These are phyloP conservation scores for Uropetala carovei DNA, from an alignment of 2,888 invertebrate species.

Conservation along the genomic window DNA sequence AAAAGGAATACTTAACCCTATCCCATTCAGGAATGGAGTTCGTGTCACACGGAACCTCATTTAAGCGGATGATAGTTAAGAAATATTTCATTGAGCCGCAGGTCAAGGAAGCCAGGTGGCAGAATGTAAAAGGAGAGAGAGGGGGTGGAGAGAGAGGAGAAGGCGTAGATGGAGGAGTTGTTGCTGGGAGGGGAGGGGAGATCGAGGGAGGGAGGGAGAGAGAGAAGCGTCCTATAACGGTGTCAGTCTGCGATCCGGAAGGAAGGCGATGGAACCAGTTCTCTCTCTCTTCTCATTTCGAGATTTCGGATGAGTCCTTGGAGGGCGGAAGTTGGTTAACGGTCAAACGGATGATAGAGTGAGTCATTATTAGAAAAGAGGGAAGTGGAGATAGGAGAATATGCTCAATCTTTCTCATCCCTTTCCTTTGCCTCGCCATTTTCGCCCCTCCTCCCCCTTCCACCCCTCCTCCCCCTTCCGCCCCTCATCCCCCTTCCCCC, in stretches of 20 bases:
- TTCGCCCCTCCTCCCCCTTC: not conserved
- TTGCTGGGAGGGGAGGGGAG: not conserved
- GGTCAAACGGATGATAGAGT: conserved; percentile 48
- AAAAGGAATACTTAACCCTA: no score
- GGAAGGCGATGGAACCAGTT: conserved; percentile 59
- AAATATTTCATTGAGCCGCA: conserved; percentile 6
- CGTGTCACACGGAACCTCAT: no score
- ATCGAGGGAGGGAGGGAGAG: not conserved
- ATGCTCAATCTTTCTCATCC: not conserved
- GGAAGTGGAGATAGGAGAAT: not conserved
- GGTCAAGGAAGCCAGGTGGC: not conserved
- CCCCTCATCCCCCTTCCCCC: not conserved
- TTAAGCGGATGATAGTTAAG: not conserved
- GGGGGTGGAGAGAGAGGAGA: not conserved
- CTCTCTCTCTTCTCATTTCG: not conserved
- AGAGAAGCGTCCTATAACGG: not conserved
- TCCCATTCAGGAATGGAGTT: no score
- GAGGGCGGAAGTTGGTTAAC: conserved; percentile 57
- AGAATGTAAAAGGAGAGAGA: not conserved
- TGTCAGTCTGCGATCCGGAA: conserved; percentile 36
- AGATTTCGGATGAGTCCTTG: conserved; percentile 44
- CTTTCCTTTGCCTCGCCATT: not conserved
- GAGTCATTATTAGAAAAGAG: conserved; percentile 1
- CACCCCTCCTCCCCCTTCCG: not conserved
- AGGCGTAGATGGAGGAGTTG: not conserved